Conservation (phyloP, 2,797 vertebrate genomes). For the Chelon labrosus region DNA sequence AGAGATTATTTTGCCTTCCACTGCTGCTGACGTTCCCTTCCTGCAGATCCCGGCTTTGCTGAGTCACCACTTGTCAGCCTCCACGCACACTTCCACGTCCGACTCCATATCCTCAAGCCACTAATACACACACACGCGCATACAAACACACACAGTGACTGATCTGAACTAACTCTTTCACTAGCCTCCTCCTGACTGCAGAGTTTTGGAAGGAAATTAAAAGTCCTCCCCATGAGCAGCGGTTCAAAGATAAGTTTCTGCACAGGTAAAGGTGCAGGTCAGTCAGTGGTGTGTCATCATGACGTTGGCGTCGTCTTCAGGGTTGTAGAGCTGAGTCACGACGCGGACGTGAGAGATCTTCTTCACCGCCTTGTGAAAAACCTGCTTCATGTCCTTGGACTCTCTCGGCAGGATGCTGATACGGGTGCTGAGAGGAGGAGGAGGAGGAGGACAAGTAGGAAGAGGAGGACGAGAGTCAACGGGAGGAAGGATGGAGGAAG, state of each 20-base stretch:
- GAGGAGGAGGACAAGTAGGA: background rate
- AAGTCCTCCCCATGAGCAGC: too few relatives aligned
- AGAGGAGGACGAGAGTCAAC: background rate
- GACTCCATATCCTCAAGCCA: slow-evolving; percentile 39
- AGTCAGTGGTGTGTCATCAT: slow-evolving; percentile 78
- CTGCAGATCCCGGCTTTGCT: slow-evolving; percentile 69
- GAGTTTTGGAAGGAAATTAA: background rate
- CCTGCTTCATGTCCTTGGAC: slow-evolving; percentile 71
- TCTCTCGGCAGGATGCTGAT: slow-evolving; percentile 12
- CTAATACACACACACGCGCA: slow-evolving; percentile 29
- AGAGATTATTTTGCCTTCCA: slow-evolving; percentile 47
- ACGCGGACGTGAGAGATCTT: slow-evolving; percentile 79
- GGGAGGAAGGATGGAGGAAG: background rate
- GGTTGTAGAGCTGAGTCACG: slow-evolving; percentile 65
- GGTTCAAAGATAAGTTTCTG: background rate
- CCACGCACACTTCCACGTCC: slow-evolving; percentile 55
- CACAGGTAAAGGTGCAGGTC: background rate
- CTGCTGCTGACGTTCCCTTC: slow-evolving; percentile 53
- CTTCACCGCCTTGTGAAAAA: slow-evolving; percentile 82
- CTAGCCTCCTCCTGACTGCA: slow-evolving; percentile 5
- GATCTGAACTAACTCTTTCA: slow-evolving; percentile 32
- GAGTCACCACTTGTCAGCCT: slow-evolving; percentile 65
- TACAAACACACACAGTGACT: slow-evolving; percentile 5
- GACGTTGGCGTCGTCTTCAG: slow-evolving; percentile 72
- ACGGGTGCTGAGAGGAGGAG: slow-evolving; percentile 21